Evolutionary conservation across 2,888 invertebrate species (phyloP).

Genomic region (Andrena minutula): DNA sequence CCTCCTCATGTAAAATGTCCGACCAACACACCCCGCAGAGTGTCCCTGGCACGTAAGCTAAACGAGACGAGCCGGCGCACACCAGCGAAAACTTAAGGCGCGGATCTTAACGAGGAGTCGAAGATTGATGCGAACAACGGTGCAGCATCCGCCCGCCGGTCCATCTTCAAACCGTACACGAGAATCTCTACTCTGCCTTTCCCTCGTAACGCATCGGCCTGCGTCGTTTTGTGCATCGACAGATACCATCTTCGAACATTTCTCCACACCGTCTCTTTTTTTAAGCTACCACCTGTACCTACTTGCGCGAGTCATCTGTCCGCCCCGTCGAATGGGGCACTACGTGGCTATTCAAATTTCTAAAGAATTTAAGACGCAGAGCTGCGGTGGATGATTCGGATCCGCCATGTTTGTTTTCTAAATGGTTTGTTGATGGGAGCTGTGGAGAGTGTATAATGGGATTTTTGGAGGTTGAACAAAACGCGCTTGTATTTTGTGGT

Average conservation of each 20-base stretch:
- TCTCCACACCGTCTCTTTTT: background rate
- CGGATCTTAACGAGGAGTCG: conserved; percentile 82
- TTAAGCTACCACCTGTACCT: background rate
- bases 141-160: conserved; percentile 69
- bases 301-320: background rate
- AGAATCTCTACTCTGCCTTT: conserved; percentile 63
- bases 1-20: conserved; percentile 79
- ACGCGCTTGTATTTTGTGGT: background rate
- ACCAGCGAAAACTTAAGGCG: conserved; percentile 76
- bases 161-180: conserved; percentile 66
- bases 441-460: background rate
- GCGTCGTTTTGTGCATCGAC: conserved; percentile 54
- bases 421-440: background rate
- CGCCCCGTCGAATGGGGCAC: background rate
- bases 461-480: background rate
- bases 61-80: conserved; percentile 65
- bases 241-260: conserved; percentile 50
- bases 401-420: background rate
- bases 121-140: conserved; percentile 83
- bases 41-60: conserved; percentile 65
- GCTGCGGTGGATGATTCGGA: background rate
- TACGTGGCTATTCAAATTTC: background rate
- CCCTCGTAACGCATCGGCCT: conserved; percentile 61
- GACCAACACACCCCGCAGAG: conserved; percentile 60
- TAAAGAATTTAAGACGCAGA: background rate